phyloP scores from a whole-genome alignment of 2,113 vertebrate genomes.

The Protobothrops mucrosquamatus region DNA sequence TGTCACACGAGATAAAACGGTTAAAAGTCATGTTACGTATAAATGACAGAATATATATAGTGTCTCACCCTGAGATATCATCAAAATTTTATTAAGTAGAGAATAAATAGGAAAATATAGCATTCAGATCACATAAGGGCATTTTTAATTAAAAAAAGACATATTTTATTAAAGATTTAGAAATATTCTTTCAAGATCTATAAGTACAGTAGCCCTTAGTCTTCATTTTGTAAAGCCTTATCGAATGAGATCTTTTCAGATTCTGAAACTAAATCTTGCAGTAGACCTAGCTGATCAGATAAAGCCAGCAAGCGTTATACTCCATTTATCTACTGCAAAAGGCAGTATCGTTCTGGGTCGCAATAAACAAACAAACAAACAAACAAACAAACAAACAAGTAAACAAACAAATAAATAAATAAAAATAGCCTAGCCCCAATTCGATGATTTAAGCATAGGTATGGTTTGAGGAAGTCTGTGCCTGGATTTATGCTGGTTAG shows the following conservation, averaged over 20 bases:
- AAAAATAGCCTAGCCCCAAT: not conserved
- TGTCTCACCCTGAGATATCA: not conserved
- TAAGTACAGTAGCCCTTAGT: not conserved
- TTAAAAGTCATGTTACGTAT: not conserved
- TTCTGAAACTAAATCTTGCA: not conserved
- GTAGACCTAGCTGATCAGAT: not conserved
- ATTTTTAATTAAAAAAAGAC: not conserved
- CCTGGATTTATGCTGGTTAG: not conserved
- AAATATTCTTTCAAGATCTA: not conserved
- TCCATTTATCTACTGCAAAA: not conserved
- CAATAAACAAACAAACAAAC: fast-evolving
- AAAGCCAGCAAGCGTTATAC: not conserved
- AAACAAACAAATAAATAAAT: not conserved
- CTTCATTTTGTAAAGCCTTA: not conserved
- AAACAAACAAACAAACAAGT: fast-evolving
- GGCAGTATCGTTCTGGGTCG: not conserved
- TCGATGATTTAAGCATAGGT: not conserved
- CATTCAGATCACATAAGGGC: not conserved
- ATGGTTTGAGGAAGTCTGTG: not conserved
- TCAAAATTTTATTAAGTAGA: not conserved
- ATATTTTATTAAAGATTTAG: not conserved
- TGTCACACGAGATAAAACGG: not conserved
- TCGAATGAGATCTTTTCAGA: not conserved
- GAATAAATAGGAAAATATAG: not conserved
- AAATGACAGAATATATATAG: not conserved